Base-by-base conservation (phyloP, 2,888 invertebrate species). In the Arge pagana region DNA sequence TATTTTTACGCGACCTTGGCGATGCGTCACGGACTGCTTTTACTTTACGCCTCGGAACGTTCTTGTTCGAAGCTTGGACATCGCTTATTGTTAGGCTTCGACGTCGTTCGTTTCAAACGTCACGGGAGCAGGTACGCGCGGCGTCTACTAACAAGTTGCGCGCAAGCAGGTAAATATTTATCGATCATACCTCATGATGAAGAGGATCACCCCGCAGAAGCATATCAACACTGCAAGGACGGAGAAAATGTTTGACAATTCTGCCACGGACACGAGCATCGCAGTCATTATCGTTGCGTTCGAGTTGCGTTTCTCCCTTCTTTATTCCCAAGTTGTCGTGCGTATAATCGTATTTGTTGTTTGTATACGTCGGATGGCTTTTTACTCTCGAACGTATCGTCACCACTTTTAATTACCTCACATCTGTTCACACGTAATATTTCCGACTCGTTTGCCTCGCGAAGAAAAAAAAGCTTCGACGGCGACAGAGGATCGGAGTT, bases 201-300 rank as follows among this genome's bases (percentile, higher is more conserved):
- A 87, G 63, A 89, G 80, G 67, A 88, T 83, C 83, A 88, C 86
- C 57, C 85, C 85, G 77, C 87, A 87, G 68, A 88, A 85, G 72
- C 87, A 87, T 68, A 88, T 81, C 53, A 88, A 78, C 56, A 88
- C 85, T 41, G 85, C 86, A 61, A 87, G 82, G 76, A 88, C 87
- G 65, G 87, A 87, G 77, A 88, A 84, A 75, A 88, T 85, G 78
- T 87, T 88, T 66, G 87, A 85, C 77, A 88, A 80, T 77, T 88
- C 88, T 57, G 86, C 86, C 72, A 87, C 81, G 58, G 87, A 87
- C 63, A 88, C 80, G 61, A 83, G 74, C 79, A 83, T 82, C 62
- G 82, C 81, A 67, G 82, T 82, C 80, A 83, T 77, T 65, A 78
- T 80, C 64, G 62, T 70, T 52, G 40, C 39, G 28, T 7, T 28